Evolutionary conservation across 1,140 invertebrate species (phyloP).

Genomic region (Drosophila pandora): DNA sequence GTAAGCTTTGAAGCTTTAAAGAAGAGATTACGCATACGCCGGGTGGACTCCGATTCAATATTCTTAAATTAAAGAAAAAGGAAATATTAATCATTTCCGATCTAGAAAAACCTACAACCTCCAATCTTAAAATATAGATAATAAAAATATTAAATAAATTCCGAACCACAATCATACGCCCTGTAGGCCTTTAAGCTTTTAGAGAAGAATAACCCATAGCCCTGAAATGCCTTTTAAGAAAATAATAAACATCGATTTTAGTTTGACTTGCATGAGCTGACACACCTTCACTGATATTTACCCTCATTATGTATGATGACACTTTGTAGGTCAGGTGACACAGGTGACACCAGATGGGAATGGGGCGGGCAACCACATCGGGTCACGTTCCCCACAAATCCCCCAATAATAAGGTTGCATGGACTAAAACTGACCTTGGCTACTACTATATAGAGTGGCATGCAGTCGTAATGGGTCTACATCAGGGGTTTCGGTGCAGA

Average conservation of each 20-base stretch:
- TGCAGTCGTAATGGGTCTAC: slow-evolving; percentile 26
- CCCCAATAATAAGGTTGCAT: slow-evolving; percentile 40
- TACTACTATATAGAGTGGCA: slow-evolving; percentile 9
- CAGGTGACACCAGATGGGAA: slow-evolving; percentile 13
- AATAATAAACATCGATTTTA: slow-evolving; percentile 2
- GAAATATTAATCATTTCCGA: too few species aligned
- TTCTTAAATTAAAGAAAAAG: too few species aligned
- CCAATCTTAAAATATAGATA: too few species aligned
- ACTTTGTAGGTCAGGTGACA: slow-evolving; percentile 27
- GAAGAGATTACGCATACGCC: not conserved
- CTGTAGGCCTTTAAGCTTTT: not conserved
- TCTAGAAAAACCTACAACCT: too few species aligned
- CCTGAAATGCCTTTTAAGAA: not conserved
- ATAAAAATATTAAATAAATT: too few species aligned
- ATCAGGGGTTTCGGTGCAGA: slow-evolving; percentile 53
- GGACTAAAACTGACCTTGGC: slow-evolving; percentile 45
- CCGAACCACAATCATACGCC: not conserved
- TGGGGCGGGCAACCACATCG: slow-evolving; percentile 9
- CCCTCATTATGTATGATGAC: slow-evolving; percentile 18
- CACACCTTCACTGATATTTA: slow-evolving; percentile 14
- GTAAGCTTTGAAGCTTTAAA: not conserved
- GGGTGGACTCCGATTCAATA: not conserved
- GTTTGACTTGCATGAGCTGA: slow-evolving; percentile 33
- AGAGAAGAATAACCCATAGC: not conserved
- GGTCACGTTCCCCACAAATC: slow-evolving; percentile 47